Conservation (phyloP, 1,140 invertebrate genomes). For the Achatina immaculata region DNA sequence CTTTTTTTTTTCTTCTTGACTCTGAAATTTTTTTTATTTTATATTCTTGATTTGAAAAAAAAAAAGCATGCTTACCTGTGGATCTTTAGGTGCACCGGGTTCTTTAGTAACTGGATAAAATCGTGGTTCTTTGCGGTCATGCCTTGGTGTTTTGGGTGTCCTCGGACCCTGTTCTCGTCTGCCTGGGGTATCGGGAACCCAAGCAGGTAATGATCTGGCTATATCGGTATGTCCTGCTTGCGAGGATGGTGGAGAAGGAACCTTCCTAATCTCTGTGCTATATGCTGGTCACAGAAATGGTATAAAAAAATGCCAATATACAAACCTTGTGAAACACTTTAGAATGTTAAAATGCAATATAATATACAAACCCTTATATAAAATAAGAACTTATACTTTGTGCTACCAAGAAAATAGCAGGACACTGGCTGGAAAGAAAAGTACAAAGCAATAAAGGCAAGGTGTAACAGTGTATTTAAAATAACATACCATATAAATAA, state of each 20-base stretch:
- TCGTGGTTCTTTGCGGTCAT: conserved; percentile 74
- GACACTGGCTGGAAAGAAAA: no score
- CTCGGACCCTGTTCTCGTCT: conserved; percentile 62
- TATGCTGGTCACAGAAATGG: not conserved
- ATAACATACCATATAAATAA: no score
- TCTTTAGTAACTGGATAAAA: conserved; percentile 95
- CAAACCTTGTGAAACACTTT: no score
- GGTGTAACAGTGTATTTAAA: no score
- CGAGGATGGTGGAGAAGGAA: conserved; percentile 49
- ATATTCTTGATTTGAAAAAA: no score
- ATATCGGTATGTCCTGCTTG: conserved; percentile 52
- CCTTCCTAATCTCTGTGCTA: conserved; percentile 47
- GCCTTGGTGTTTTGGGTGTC: conserved; percentile 64
- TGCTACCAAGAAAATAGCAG: no score
- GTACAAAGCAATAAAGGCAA: no score
- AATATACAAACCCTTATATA: not conserved
- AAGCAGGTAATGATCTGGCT: conserved; percentile 65
- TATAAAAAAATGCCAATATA: not conserved
- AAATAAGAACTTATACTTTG: no score
- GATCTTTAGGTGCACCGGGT: conserved; percentile 62
- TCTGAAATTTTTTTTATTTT: no score
- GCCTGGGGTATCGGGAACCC: conserved; percentile 63
- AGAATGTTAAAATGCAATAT: not conserved
- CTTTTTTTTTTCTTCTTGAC: no score
- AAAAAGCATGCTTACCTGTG: conserved; percentile 67